A percentile compares a stretch with the other conserved stretches of the same genome.
Conservation (phyloP, 1,140 invertebrate species). For the Odontomachus brunneus region DNA sequence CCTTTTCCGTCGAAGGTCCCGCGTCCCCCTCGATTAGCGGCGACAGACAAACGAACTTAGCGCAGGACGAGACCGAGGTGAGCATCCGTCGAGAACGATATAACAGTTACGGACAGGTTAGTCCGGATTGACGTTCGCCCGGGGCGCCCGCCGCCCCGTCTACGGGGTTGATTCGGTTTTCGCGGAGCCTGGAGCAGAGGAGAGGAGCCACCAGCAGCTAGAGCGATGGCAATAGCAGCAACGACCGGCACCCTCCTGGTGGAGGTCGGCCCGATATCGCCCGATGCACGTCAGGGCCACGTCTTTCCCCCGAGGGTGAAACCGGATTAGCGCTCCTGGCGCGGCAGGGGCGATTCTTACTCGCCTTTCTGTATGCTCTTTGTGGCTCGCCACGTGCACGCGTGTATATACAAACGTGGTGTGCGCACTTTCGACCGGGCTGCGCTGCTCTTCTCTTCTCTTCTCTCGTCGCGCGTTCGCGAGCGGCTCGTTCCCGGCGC, state of each 20-base stretch:
- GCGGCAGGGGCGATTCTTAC: conserved; percentile 77
- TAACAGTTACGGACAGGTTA: conserved; percentile 64
- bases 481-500: too few species aligned
- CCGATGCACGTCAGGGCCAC: conserved; percentile 79
- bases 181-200: conserved; percentile 12
- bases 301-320: conserved; percentile 75
- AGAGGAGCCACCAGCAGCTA: not conserved
- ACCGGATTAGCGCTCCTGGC: conserved; percentile 80
- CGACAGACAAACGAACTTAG: conserved; percentile 55
- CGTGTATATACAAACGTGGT: not conserved
- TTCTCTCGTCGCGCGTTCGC: too few species aligned
- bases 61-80: conserved; percentile 36
- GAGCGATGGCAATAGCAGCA: not conserved
- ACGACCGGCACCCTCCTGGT: conserved; percentile 55
- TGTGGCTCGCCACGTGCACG: conserved; percentile 67
- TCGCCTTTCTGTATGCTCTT: conserved; percentile 70
- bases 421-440: too few species aligned
- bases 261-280: conserved; percentile 46
- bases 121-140: conserved; percentile 53
- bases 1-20: not conserved
- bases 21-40: conserved; percentile 48
- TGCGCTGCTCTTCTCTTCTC: too few species aligned
- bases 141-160: not conserved
- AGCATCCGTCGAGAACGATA: conserved; percentile 48
- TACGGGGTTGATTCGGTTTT: conserved; percentile 47